Conservation (phyloP, 64 coral and sea anemone genomes). For the Montipora foliosa region DNA sequence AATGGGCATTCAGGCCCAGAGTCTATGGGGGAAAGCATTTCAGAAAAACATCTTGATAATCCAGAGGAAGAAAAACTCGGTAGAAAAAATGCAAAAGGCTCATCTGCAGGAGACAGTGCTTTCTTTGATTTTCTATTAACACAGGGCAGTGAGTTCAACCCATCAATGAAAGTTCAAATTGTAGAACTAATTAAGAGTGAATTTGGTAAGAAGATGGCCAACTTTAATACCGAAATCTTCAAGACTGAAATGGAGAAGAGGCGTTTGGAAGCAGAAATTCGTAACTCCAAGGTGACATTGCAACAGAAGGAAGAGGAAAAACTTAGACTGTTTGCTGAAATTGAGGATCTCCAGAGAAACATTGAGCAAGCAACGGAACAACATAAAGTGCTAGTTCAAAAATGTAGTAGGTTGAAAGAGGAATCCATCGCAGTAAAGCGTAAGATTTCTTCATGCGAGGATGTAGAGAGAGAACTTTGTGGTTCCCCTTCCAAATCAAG, state of each 20-base stretch:
- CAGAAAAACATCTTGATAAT: background rate
- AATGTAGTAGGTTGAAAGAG: slow-evolving; percentile 8
- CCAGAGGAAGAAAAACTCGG: background rate
- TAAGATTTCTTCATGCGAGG: slow-evolving; percentile 51
- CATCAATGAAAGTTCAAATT: slow-evolving; percentile 45
- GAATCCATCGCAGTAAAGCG: slow-evolving; percentile 33
- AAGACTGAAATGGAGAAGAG: slow-evolving; percentile 23
- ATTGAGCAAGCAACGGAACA: slow-evolving; percentile 31
- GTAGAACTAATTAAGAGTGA: slow-evolving; percentile 43
- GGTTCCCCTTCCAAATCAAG: slow-evolving; percentile 7
- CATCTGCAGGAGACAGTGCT: slow-evolving; percentile 26
- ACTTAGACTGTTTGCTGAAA: slow-evolving; percentile 31
- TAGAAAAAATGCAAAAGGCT: background rate
- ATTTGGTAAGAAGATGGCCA: slow-evolving; percentile 36
- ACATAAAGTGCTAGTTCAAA: background rate
- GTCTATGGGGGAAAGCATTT: background rate
- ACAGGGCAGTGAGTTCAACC: slow-evolving; percentile 41
- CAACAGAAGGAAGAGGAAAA: slow-evolving; percentile 44
- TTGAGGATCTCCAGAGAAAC: slow-evolving; percentile 33
- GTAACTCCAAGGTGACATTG: background rate
- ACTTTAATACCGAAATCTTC: background rate
- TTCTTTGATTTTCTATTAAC: slow-evolving; percentile 51
- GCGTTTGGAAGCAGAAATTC: slow-evolving; percentile 26
- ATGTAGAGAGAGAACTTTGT: slow-evolving; percentile 41
- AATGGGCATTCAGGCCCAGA: background rate